phyloP scores from a whole-genome alignment of 2,113 vertebrate genomes.

The Pyrgilauda ruficollis region DNA sequence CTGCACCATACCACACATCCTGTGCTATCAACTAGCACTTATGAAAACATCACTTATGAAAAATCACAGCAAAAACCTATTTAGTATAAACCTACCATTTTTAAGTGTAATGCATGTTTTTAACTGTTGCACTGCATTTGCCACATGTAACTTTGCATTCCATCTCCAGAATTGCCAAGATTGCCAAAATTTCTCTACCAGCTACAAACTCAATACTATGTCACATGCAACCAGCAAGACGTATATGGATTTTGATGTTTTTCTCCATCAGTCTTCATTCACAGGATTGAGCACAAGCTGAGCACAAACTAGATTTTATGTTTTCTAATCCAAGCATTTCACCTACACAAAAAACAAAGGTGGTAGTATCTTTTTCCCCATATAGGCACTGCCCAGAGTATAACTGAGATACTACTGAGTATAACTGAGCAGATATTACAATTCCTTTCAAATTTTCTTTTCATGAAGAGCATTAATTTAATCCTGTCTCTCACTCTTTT shows the following conservation, averaged over 20 bases:
- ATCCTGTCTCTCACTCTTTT: neutral
- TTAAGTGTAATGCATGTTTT: neutral
- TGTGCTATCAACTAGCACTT: neutral
- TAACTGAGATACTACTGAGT: neutral
- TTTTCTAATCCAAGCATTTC: neutral
- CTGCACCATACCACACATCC: neutral
- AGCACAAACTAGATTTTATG: neutral
- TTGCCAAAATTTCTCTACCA: neutral
- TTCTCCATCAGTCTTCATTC: neutral
- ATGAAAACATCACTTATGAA: neutral
- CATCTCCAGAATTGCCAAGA: neutral
- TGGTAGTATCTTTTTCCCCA: neutral
- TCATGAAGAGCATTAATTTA: neutral
- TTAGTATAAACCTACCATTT: neutral
- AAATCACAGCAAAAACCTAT: neutral
- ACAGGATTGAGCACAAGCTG: neutral
- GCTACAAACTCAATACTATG: neutral
- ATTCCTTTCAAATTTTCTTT: neutral
- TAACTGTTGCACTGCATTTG: neutral
- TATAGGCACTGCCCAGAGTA: neutral
- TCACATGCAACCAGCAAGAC: neutral
- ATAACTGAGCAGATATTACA: neutral
- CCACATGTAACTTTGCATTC: neutral
- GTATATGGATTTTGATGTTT: neutral
- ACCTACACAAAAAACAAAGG: neutral